These are phyloP conservation scores for Glyptemys insculpta DNA, from an alignment of 2,797 vertebrate species.

Conservation along the genomic window DNA sequence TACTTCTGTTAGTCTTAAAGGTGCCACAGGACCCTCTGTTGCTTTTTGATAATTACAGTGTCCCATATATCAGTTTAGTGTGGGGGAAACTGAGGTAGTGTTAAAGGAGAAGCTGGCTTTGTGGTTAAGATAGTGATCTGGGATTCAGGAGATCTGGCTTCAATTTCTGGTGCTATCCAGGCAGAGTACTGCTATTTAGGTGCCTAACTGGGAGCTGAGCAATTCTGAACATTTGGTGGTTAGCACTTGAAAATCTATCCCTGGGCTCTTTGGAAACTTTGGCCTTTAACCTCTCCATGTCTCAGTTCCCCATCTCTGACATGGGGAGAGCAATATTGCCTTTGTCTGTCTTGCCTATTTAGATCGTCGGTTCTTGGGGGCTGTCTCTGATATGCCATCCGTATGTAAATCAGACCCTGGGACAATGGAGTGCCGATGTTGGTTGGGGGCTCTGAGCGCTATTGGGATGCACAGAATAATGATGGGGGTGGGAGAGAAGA, in stretches of 20 bases:
- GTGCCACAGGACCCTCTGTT: too few species aligned
- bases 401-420: not conserved
- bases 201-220: not conserved
- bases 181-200: not conserved
- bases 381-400: not conserved
- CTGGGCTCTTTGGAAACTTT: not conserved
- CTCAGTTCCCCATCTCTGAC: not conserved
- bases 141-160: not conserved
- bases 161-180: not conserved
- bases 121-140: not conserved
- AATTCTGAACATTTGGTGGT: not conserved
- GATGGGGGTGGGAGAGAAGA: too few species aligned
- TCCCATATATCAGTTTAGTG: not conserved
- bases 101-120: not conserved
- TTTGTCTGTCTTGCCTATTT: not conserved
- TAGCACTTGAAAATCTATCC: not conserved
- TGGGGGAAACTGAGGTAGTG: not conserved
- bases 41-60: not conserved
- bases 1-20: too few species aligned
- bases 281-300: not conserved
- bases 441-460: not conserved
- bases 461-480: not conserved
- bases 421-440: not conserved
- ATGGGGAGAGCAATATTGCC: not conserved
- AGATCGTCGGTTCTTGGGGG: not conserved